phyloP scores from a whole-genome alignment of 2,888 invertebrate species.

The Trachelus iudaicus region DNA sequence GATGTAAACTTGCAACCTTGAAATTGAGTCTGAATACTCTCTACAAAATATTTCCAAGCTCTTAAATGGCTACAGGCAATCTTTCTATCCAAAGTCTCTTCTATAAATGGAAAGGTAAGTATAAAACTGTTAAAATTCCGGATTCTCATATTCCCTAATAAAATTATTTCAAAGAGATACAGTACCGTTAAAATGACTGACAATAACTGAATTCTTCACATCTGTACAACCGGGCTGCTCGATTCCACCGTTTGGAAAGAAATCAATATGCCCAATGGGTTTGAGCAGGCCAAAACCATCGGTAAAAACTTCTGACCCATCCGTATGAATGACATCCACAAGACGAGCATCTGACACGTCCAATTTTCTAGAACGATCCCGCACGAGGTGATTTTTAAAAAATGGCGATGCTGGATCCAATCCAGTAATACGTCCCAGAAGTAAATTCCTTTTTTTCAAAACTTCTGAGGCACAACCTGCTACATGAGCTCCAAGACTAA shows the following conservation, averaged over 20 bases:
- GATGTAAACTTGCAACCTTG: slow-evolving; percentile 67
- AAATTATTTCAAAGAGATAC: neutral
- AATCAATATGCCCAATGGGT: slow-evolving; percentile 72
- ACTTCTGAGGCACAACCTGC: slow-evolving; percentile 71
- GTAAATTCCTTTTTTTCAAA: slow-evolving; percentile 63
- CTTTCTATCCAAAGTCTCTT: slow-evolving; percentile 65
- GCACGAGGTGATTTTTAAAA: slow-evolving; percentile 69
- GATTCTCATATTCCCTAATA: neutral
- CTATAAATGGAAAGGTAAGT: slow-evolving; percentile 47
- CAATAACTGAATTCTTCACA: slow-evolving; percentile 69
- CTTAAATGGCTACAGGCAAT: slow-evolving; percentile 72
- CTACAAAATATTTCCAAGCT: slow-evolving; percentile 69
- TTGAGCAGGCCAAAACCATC: slow-evolving; percentile 72
- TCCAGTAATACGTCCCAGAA: slow-evolving; percentile 72
- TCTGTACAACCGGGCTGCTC: slow-evolving; percentile 73
- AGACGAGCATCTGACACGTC: slow-evolving; percentile 73
- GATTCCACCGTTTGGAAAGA: slow-evolving; percentile 72
- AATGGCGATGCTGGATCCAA: slow-evolving; percentile 72
- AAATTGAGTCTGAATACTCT: slow-evolving; percentile 65
- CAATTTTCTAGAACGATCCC: slow-evolving; percentile 69
- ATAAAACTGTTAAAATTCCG: neutral
- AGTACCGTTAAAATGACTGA: slow-evolving; percentile 68
- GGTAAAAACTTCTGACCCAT: slow-evolving; percentile 71
- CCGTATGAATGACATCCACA: slow-evolving; percentile 78
- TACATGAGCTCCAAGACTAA: slow-evolving; percentile 73